Percentiles rank a stretch among this genome's conserved stretches.
Evolutionary conservation across 2,888 invertebrate species (phyloP).

Genomic region (Sesamia inferens): DNA sequence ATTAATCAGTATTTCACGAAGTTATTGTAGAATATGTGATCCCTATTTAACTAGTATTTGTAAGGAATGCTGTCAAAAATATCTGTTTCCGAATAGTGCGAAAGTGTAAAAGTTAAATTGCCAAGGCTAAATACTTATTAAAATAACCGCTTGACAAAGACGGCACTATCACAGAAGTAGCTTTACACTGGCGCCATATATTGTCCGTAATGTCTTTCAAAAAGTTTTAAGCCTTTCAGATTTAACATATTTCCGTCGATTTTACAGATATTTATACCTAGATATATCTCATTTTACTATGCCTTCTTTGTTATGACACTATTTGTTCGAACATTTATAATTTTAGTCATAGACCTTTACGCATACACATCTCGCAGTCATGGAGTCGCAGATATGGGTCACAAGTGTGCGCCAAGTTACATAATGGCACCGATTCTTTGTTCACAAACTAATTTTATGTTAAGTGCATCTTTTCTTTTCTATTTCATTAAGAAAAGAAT

Average conservation of each 20-base stretch:
- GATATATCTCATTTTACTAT: not conserved
- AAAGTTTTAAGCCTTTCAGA: not conserved
- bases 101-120: not conserved
- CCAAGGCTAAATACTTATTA: not conserved
- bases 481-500: too few relatives aligned
- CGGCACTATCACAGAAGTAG: not conserved
- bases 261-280: not conserved
- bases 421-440: not conserved
- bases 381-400: not conserved
- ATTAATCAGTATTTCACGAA: not conserved
- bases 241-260: not conserved
- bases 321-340: not conserved
- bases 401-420: slow-evolving; percentile 17
- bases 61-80: not conserved
- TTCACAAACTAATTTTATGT: too few relatives aligned
- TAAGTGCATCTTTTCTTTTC: too few relatives aligned
- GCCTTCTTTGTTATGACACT: not conserved
- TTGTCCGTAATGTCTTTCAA: not conserved
- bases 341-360: not conserved
- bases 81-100: not conserved
- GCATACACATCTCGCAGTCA: not conserved
- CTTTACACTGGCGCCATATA: not conserved
- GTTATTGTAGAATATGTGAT: not conserved
- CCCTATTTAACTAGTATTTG: not conserved
- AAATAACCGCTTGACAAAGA: not conserved